phyloP scores from a whole-genome alignment of 1,140 invertebrate genomes.

The Rhizoglyphus robini region DNA sequence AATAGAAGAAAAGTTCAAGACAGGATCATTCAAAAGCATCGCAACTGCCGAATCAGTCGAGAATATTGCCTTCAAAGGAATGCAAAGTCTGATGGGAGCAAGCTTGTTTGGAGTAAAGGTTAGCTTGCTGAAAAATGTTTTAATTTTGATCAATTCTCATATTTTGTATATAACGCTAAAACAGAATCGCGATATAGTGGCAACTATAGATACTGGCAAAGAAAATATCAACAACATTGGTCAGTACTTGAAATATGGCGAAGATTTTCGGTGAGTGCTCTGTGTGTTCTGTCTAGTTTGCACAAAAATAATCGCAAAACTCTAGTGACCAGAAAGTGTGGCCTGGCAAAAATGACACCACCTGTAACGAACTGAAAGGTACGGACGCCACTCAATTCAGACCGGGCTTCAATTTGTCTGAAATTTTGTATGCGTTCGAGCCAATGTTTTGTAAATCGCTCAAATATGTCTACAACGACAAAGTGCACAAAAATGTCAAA shows the following conservation, averaged over 20 bases:
- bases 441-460: slow-evolving; percentile 40
- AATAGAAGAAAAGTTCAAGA: neutral
- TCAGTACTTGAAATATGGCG: neutral
- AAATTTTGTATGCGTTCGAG: neutral
- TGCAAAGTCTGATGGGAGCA: neutral
- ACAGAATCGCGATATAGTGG: too few species aligned
- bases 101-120: neutral
- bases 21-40: neutral
- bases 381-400: slow-evolving; percentile 17
- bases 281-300: neutral
- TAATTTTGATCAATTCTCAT: neutral
- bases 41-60: neutral
- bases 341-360: neutral
- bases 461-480: slow-evolving; percentile 43
- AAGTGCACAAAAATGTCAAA: slow-evolving; percentile 41
- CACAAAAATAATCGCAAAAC: too few species aligned
- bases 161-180: neutral
- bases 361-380: slow-evolving; percentile 9
- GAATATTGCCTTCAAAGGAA: neutral
- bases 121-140: too few species aligned
- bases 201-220: neutral
- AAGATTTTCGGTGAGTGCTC: neutral
- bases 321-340: neutral
- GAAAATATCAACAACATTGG: neutral
- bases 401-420: neutral